A percentile compares a stretch with the other conserved stretches of the same genome.
These are phyloP conservation scores for Alcis repandata DNA, from an alignment of 2,888 invertebrate genomes.

Conservation along the genomic window DNA sequence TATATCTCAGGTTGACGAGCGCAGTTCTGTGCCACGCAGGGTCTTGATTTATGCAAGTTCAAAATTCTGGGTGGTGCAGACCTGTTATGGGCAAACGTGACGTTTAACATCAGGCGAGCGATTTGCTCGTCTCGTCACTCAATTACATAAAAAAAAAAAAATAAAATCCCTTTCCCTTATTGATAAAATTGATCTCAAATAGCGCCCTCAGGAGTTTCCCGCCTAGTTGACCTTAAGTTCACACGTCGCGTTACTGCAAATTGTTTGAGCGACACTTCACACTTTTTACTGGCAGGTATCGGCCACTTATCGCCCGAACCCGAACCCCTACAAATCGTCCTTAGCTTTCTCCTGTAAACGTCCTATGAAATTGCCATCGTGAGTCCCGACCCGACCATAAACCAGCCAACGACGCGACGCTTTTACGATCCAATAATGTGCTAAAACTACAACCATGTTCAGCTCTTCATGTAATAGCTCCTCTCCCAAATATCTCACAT, in stretches of 20 bases:
- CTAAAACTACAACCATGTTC: slow-evolving; percentile 54
- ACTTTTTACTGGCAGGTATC: slow-evolving; percentile 58
- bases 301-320: slow-evolving; percentile 70
- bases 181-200: background rate
- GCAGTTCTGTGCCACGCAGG: no score
- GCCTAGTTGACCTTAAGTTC: slow-evolving; percentile 35
- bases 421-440: slow-evolving; percentile 78
- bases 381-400: slow-evolving; percentile 79
- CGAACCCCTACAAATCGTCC: slow-evolving; percentile 73
- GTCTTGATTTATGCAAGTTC: no score
- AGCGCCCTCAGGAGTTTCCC: background rate
- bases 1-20: no score
- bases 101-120: no score
- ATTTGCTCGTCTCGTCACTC: no score
- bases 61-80: no score
- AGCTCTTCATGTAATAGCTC: slow-evolving; percentile 28
- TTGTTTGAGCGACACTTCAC: slow-evolving; percentile 59
- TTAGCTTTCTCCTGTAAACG: slow-evolving; percentile 73
- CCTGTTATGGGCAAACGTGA: no score
- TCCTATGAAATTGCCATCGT: slow-evolving; percentile 82
- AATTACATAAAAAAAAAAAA: no score
- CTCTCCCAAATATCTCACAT: slow-evolving; percentile 41
- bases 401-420: slow-evolving; percentile 70
- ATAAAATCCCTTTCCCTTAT: background rate
- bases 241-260: slow-evolving; percentile 50